These are phyloP conservation scores for Stomatorhinus ivindoensis DNA, from an alignment of 2,113 vertebrate species.

Conservation along the genomic window DNA sequence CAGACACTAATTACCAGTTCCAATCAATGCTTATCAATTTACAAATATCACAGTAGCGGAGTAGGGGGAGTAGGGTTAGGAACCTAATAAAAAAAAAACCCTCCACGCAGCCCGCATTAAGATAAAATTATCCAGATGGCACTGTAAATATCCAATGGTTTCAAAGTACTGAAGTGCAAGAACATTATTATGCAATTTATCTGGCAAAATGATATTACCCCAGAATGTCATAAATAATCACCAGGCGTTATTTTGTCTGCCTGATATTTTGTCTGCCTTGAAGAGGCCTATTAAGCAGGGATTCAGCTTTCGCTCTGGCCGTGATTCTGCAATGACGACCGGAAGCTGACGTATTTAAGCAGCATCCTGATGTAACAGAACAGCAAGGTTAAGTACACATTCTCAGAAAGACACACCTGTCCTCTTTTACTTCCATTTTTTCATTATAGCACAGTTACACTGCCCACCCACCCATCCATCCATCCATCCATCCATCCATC, in stretches of 20 bases:
- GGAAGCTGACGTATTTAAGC: not conserved
- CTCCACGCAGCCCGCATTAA: not conserved
- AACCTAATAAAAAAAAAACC: not conserved
- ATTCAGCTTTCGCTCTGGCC: not conserved
- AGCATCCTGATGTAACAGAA: not conserved
- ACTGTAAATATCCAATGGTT: not conserved
- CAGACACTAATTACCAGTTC: not conserved
- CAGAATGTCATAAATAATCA: not conserved
- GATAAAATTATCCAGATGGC: not conserved
- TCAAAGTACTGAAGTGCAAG: not conserved
- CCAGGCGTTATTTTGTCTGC: not conserved
- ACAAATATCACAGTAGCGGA: not conserved
- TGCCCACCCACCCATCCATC: not conserved
- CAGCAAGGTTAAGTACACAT: not conserved
- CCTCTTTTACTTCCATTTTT: not conserved
- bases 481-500: not conserved
- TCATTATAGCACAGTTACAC: not conserved
- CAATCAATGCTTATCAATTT: not conserved
- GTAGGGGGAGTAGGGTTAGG: not conserved
- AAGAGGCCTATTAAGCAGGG: not conserved
- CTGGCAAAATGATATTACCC: not conserved
- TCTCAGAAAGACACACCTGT: not conserved
- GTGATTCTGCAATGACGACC: not conserved
- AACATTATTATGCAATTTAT: conserved; percentile 8
- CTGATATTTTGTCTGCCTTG: not conserved